A percentile compares a stretch with the other conserved stretches of the same genome.
Conservation (phyloP, 1,140 invertebrate genomes). For the Brachionus plicatilis region DNA sequence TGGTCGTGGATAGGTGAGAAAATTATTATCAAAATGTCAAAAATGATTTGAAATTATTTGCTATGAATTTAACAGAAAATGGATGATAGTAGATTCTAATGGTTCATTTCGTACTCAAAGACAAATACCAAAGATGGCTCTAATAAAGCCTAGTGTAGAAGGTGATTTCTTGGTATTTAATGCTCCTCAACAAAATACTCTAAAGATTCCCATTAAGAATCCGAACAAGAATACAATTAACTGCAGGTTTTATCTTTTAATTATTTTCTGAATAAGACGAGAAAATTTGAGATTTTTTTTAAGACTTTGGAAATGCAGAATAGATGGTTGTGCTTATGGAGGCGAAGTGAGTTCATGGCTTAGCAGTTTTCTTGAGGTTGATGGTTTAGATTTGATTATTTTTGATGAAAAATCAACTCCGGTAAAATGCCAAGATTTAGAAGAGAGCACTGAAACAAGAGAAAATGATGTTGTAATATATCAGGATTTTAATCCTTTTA, state of each 20-base stretch:
- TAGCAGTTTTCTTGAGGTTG: neutral
- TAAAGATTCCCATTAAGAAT: neutral
- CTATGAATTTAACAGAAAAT: slow-evolving; percentile 13
- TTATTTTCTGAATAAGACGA: neutral
- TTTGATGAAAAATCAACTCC: neutral
- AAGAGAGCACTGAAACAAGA: neutral
- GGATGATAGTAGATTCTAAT: slow-evolving; percentile 26
- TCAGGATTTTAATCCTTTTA: slow-evolving; percentile 17
- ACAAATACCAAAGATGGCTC: slow-evolving; percentile 29
- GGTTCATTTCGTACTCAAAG: slow-evolving; percentile 30
- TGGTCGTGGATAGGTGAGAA: neutral
- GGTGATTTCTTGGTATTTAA: neutral
- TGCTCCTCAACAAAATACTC: neutral
- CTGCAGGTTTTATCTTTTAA: neutral
- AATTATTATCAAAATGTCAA: neutral
- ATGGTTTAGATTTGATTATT: slow-evolving; percentile 8
- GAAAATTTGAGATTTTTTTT: neutral
- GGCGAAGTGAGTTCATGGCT: slow-evolving; percentile 8
- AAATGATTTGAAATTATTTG: too few species aligned
- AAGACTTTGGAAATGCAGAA: neutral
- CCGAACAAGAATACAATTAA: neutral
- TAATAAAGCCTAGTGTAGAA: neutral
- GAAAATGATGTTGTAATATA: neutral
- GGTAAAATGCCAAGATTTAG: neutral
- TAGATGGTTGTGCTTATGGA: neutral